phyloP scores from a whole-genome alignment of 2,113 vertebrate genomes.

The Sapajus apella region DNA sequence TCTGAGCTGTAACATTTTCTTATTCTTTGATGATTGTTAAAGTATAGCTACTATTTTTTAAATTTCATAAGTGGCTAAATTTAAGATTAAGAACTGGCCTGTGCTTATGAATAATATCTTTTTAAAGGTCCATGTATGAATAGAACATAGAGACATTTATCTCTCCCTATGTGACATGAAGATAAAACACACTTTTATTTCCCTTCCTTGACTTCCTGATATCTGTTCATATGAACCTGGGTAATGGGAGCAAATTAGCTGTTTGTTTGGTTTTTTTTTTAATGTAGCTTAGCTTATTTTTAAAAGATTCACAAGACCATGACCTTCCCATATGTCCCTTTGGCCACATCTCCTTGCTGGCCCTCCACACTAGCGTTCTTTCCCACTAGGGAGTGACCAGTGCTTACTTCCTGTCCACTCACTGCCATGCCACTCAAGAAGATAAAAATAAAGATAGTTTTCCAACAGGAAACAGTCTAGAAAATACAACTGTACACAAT shows the following conservation, averaged over 20 bases:
- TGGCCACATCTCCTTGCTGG: background rate
- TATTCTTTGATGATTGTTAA: background rate
- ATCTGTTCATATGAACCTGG: background rate
- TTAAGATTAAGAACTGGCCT: background rate
- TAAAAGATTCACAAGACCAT: background rate
- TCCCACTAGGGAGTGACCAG: fast-evolving
- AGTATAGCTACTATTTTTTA: background rate
- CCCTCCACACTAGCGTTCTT: fast-evolving
- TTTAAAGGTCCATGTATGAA: background rate
- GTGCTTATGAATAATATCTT: background rate
- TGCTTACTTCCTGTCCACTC: background rate
- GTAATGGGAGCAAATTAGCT: background rate
- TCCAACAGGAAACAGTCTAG: background rate
- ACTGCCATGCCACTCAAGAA: background rate
- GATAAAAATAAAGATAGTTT: background rate
- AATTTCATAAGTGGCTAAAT: background rate
- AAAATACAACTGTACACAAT: background rate
- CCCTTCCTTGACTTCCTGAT: background rate
- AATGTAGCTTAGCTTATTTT: background rate
- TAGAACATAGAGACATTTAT: background rate
- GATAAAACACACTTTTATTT: background rate
- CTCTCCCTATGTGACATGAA: background rate
- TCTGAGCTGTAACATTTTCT: background rate
- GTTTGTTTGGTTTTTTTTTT: too few species aligned
- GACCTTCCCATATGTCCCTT: background rate